phyloP scores from a whole-genome alignment of 2,888 invertebrate species.

The Leucophenga montana region DNA sequence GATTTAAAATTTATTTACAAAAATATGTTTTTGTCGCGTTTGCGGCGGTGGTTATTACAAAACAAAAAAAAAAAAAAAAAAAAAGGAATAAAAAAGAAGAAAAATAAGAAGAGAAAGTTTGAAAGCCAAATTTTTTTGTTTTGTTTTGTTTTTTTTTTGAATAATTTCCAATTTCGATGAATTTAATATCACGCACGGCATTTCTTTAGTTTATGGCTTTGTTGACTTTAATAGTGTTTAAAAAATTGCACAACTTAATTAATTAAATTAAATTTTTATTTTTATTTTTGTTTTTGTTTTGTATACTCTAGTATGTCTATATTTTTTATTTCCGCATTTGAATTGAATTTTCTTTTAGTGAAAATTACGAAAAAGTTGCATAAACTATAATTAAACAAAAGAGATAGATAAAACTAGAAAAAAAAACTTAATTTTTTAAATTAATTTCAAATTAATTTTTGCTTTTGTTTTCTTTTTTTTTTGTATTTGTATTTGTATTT shows the following conservation, averaged over 20 bases:
- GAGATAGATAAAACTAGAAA: constrained; percentile 13
- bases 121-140: neutral
- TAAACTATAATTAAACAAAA: neutral
- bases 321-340: neutral
- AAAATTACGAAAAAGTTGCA: neutral
- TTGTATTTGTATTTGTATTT: neutral
- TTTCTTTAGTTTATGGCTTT: constrained; percentile 13
- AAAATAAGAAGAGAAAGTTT: too few relatives aligned
- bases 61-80: too few relatives aligned
- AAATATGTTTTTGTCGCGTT: neutral
- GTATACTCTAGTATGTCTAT: too few relatives aligned
- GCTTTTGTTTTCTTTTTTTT: neutral
- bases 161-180: neutral
- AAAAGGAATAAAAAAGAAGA: too few relatives aligned
- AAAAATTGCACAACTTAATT: constrained; percentile 18
- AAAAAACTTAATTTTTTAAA: neutral
- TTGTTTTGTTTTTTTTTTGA: neutral
- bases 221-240: neutral
- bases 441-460: constrained; percentile 28
- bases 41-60: too few relatives aligned
- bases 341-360: neutral
- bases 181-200: constrained; percentile 6
- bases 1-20: neutral
- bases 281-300: neutral
- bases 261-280: constrained; percentile 1